These are phyloP conservation scores for Chironomus tepperi DNA, from an alignment of 1,140 invertebrate species.

Conservation along the genomic window DNA sequence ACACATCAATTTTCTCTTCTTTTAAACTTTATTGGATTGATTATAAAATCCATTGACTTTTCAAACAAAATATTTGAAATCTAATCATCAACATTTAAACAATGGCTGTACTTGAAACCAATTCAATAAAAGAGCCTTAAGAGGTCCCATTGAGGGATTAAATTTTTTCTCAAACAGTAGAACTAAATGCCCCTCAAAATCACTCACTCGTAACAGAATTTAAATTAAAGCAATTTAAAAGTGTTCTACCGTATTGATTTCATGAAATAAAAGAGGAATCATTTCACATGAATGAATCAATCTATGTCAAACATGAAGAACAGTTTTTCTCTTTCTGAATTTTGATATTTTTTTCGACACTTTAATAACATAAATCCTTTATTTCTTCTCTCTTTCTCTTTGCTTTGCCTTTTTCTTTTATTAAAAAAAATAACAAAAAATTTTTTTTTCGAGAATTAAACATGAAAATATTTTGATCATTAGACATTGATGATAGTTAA, in stretches of 20 bases:
- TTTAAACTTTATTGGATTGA: not conserved
- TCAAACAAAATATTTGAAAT: not conserved
- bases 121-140: not conserved
- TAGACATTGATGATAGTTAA: not conserved
- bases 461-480: not conserved
- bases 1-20: too few species aligned
- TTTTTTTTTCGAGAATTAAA: too few species aligned
- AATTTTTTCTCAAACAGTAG: not conserved
- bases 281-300: constrained; percentile 23
- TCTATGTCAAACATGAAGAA: constrained; percentile 17
- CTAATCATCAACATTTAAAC: not conserved
- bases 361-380: constrained; percentile 6
- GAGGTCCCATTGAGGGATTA: not conserved
- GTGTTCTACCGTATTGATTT: constrained; percentile 18
- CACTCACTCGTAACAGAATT: constrained; percentile 20
- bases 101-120: not conserved
- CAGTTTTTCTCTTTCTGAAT: not conserved
- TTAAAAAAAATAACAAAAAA: not conserved
- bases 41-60: constrained; percentile 9
- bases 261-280: not conserved
- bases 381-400: not conserved
- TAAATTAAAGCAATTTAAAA: constrained; percentile 16
- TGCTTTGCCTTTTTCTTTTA: not conserved
- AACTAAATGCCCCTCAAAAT: not conserved
- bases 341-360: not conserved